phyloP scores from a whole-genome alignment of 2,113 vertebrate genomes.

The Leptobrachium leishanense region DNA sequence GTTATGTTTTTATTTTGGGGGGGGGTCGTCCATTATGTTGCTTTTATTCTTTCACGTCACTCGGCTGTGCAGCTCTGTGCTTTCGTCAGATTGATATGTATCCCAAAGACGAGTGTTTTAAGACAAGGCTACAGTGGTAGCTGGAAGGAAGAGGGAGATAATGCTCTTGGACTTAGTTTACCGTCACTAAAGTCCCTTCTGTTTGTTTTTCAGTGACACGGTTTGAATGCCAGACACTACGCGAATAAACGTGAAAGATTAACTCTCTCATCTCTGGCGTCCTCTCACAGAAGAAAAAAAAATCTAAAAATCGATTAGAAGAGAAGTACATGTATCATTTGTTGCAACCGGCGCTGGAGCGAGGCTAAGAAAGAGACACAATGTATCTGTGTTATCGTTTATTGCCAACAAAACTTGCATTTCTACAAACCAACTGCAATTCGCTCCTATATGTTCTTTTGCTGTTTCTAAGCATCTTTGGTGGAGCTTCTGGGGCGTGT shows the following conservation, averaged over 20 bases:
- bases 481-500: slow-evolving; percentile 65
- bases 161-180: not conserved
- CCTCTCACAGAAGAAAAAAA: slow-evolving; percentile 62
- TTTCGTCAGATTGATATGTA: not conserved
- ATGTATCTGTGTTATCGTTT: slow-evolving; percentile 57
- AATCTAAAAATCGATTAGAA: not conserved
- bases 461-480: slow-evolving; percentile 57
- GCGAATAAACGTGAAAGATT: slow-evolving; percentile 45
- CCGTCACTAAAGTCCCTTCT: slow-evolving; percentile 26
- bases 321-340: slow-evolving; percentile 48
- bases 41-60: not conserved
- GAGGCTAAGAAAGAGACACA: slow-evolving; percentile 55
- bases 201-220: slow-evolving; percentile 47
- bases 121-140: not conserved
- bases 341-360: slow-evolving; percentile 53
- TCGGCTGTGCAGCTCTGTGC: not conserved
- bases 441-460: slow-evolving; percentile 59
- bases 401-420: slow-evolving; percentile 48
- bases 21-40: not conserved
- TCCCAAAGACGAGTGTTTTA: not conserved
- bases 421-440: slow-evolving; percentile 55
- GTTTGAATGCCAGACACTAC: slow-evolving; percentile 7
- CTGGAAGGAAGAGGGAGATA: fast-evolving
- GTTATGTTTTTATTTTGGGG: no score
- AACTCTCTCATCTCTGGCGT: slow-evolving; percentile 54